These are phyloP conservation scores for Coelinius sp. DNA, from an alignment of 2,888 invertebrate species.

Conservation along the genomic window DNA sequence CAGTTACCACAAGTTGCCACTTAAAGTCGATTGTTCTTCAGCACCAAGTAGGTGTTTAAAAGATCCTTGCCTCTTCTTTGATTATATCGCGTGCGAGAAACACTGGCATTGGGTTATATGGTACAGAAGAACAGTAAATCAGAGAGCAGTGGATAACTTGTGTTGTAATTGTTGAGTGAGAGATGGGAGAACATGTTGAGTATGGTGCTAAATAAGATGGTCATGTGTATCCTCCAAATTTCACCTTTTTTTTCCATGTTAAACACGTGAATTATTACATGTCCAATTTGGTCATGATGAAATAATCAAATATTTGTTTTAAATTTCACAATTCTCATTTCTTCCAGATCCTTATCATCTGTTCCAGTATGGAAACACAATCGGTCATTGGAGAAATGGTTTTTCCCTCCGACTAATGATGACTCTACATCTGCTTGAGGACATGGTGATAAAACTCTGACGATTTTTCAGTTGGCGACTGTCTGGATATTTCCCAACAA, in stretches of 20 bases:
- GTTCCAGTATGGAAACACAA: background rate
- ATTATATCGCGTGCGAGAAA: conserved; percentile 47
- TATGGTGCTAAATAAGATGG: conserved; percentile 55
- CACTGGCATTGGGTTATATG: conserved; percentile 35
- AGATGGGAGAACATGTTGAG: conserved; percentile 53
- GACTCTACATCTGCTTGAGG: background rate
- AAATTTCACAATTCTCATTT: too few species aligned
- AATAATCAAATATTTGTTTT: too few species aligned
- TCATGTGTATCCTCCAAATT: conserved; percentile 4
- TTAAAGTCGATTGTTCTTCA: conserved; percentile 58
- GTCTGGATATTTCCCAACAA: conserved; percentile 41
- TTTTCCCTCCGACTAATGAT: background rate
- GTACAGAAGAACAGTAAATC: conserved; percentile 42
- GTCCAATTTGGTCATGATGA: background rate
- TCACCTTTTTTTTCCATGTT: conserved; percentile 31
- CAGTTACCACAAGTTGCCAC: conserved; percentile 53
- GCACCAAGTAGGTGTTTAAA: conserved; percentile 49
- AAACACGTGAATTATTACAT: background rate
- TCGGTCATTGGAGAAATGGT: background rate
- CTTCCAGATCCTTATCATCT: background rate
- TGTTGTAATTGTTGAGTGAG: conserved; percentile 47
- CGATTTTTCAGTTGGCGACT: conserved; percentile 48
- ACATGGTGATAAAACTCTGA: background rate
- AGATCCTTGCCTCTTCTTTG: conserved; percentile 31
- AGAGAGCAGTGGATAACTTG: conserved; percentile 10